These are phyloP conservation scores for Gephyroberyx darwinii DNA, from an alignment of 2,797 vertebrate species.

Conservation along the genomic window DNA sequence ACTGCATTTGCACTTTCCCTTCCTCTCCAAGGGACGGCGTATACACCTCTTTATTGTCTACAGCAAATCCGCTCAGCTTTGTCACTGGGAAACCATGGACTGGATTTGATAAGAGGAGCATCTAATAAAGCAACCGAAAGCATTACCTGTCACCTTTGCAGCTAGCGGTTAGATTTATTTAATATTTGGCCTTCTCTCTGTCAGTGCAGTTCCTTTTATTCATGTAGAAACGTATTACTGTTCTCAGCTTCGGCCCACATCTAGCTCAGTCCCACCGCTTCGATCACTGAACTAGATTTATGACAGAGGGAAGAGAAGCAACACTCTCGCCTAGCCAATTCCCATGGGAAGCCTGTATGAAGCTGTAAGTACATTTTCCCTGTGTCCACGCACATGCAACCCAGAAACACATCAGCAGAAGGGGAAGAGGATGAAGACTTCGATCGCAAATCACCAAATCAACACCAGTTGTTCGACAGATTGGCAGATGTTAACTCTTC, in stretches of 20 bases:
- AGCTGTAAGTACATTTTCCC: constrained; percentile 51
- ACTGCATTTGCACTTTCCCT: constrained; percentile 1
- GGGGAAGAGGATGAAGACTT: constrained; percentile 34
- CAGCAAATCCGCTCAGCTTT: constrained; percentile 16
- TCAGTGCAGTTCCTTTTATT: constrained; percentile 4
- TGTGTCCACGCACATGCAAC: constrained; percentile 28
- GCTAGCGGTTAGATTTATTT: constrained; percentile 12
- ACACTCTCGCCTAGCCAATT: constrained; percentile 16
- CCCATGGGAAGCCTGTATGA: constrained; percentile 51
- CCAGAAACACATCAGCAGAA: constrained; percentile 29
- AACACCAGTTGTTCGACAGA: constrained; percentile 40
- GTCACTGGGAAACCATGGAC: constrained; percentile 15
- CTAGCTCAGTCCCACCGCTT: constrained; percentile 34
- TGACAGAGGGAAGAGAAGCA: constrained; percentile 20
- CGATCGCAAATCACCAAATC: constrained; percentile 41
- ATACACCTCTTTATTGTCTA: constrained; percentile 11
- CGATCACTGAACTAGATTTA: constrained; percentile 41
- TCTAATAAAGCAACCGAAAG: constrained; percentile 32
- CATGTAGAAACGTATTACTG: constrained; percentile 17
- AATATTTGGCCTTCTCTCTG: constrained; percentile 37
- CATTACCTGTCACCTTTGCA: constrained; percentile 14
- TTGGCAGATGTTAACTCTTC: constrained; percentile 44
- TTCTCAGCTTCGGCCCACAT: constrained; percentile 9
- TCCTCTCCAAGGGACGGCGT: not conserved
- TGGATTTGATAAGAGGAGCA: constrained; percentile 13